These are phyloP conservation scores for Andrena camellia DNA, from an alignment of 2,888 invertebrate genomes.

Conservation along the genomic window DNA sequence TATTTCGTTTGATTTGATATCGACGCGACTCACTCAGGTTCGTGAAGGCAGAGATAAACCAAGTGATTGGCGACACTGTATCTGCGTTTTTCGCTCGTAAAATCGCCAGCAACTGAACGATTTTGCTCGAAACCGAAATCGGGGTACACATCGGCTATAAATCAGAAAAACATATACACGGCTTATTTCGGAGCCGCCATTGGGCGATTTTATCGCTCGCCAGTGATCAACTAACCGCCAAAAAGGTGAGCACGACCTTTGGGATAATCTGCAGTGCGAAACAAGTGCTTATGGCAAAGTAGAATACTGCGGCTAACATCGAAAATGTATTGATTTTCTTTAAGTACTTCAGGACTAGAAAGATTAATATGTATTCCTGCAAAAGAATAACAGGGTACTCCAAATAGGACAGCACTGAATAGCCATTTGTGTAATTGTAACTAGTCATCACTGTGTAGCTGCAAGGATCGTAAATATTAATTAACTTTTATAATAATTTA, in stretches of 20 bases:
- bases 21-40: slow-evolving; percentile 90
- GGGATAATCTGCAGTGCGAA: slow-evolving; percentile 86
- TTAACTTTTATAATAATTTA: not conserved
- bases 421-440: slow-evolving; percentile 92
- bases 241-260: slow-evolving; percentile 86
- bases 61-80: slow-evolving; percentile 92
- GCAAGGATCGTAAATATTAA: slow-evolving; percentile 80
- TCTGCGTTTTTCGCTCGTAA: slow-evolving; percentile 90
- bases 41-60: slow-evolving; percentile 93
- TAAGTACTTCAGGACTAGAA: slow-evolving; percentile 90
- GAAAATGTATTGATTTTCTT: slow-evolving; percentile 85
- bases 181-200: too few relatives aligned
- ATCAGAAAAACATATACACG: not conserved
- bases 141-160: slow-evolving; percentile 91
- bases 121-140: slow-evolving; percentile 93
- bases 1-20: not conserved
- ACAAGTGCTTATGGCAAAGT: slow-evolving; percentile 80
- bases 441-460: slow-evolving; percentile 93
- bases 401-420: slow-evolving; percentile 91
- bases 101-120: slow-evolving; percentile 92
- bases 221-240: slow-evolving; percentile 87
- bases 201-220: not conserved
- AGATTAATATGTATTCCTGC: slow-evolving; percentile 91
- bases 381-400: slow-evolving; percentile 93
- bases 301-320: slow-evolving; percentile 80